These are phyloP conservation scores for Drosophila paramelanica DNA, from an alignment of 2,888 invertebrate genomes.

Conservation along the genomic window DNA sequence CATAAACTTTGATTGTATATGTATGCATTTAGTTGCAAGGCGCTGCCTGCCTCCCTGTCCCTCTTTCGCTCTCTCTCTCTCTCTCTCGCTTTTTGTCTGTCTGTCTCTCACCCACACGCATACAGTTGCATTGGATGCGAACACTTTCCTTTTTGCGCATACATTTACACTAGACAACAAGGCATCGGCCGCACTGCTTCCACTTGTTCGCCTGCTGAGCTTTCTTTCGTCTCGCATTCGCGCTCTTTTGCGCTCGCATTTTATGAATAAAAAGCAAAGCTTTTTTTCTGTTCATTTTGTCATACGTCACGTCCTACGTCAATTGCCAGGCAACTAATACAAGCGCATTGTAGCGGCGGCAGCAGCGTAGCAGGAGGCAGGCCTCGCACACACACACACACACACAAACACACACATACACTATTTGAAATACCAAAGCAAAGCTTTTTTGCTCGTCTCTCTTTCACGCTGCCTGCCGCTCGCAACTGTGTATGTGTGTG, in stretches of 20 bases:
- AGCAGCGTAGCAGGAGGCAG: constrained; percentile 55
- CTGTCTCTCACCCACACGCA: constrained; percentile 27
- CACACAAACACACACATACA: constrained; percentile 25
- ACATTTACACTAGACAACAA: constrained; percentile 44
- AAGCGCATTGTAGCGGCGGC: constrained; percentile 11
- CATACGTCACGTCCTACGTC: constrained; percentile 76
- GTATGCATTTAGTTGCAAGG: constrained; percentile 54
- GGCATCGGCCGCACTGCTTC: constrained; percentile 38
- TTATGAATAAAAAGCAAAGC: constrained; percentile 53
- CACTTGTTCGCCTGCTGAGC: constrained; percentile 35
- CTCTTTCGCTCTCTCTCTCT: constrained; percentile 5
- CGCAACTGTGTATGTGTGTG: constrained; percentile 33
- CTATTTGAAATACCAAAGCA: constrained; percentile 37
- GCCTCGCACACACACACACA: constrained; percentile 41
- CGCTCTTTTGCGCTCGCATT: constrained; percentile 47
- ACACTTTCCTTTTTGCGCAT: constrained; percentile 72
- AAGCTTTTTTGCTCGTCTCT: constrained; percentile 55
- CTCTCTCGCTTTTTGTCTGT: neutral
- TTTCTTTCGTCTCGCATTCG: constrained; percentile 28
- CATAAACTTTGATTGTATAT: constrained; percentile 30
- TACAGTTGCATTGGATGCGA: constrained; percentile 34
- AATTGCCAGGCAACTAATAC: constrained; percentile 63
- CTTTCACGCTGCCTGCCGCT: constrained; percentile 43
- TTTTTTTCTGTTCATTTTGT: constrained; percentile 35
- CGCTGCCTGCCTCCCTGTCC: constrained; percentile 3